Percentiles rank a stretch among this genome's conserved stretches.
Conservation (phyloP, 2,888 invertebrate species). For the Xylocampa areola region DNA sequence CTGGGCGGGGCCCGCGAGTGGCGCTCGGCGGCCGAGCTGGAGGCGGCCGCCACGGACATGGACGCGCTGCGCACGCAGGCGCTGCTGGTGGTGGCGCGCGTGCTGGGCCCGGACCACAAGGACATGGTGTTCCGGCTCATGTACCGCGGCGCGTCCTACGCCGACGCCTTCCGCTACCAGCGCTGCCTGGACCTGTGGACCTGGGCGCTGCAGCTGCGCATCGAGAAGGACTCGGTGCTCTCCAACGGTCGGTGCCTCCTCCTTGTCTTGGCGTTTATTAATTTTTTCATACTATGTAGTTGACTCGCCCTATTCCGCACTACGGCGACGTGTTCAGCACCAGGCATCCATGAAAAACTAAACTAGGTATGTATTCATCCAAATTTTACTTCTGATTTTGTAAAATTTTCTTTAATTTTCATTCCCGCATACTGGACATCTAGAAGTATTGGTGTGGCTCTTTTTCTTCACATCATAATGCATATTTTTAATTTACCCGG, state of each 20-base stretch:
- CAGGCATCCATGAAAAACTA: too few relatives aligned
- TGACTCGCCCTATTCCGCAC: too few relatives aligned
- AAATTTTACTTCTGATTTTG: too few relatives aligned
- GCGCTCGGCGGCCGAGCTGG: conserved; percentile 92
- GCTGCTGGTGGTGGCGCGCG: conserved; percentile 95
- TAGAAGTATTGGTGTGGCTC: too few relatives aligned
- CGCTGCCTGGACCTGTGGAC: conserved; percentile 96
- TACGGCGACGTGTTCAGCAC: too few relatives aligned
- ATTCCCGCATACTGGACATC: too few relatives aligned
- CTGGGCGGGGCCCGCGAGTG: conserved; percentile 92
- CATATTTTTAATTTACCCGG: too few relatives aligned
- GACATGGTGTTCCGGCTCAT: conserved; percentile 95
- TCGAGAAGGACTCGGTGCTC: conserved; percentile 94
- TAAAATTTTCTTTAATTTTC: too few relatives aligned
- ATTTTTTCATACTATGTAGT: too few relatives aligned
- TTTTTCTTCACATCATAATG: too few relatives aligned
- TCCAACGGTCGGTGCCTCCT: conserved; percentile 55
- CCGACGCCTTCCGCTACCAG: conserved; percentile 93
- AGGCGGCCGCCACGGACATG: conserved; percentile 93
- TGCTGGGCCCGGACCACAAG: conserved; percentile 95
- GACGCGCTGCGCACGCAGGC: conserved; percentile 97
- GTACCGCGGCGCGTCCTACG: conserved; percentile 93
- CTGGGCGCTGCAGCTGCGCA: conserved; percentile 94
- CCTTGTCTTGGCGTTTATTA: background rate
- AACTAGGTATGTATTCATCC: too few relatives aligned